A percentile compares a stretch with the other conserved stretches of the same genome.
phyloP scores from a whole-genome alignment of 2,797 vertebrate genomes.

The Phataginus tetradactyla region DNA sequence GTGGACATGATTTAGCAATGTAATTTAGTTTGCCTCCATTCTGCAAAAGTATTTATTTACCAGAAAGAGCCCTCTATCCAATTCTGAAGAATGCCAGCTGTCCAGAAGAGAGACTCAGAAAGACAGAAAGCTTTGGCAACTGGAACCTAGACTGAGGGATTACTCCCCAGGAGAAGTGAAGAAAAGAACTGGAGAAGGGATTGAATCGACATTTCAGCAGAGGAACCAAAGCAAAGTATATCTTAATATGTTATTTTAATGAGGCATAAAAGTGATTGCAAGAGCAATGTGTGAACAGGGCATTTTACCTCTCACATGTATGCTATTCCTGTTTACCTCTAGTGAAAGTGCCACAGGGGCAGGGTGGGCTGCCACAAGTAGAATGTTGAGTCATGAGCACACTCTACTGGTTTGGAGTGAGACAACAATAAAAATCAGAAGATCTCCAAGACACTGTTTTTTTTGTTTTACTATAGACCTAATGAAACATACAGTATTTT shows the following conservation, averaged over 20 bases:
- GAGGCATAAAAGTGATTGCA: neutral
- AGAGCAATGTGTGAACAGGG: neutral
- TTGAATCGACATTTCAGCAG: neutral
- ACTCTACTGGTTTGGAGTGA: constrained; percentile 52
- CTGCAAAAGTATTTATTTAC: constrained; percentile 35
- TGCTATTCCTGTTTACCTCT: constrained; percentile 54
- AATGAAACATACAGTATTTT: neutral
- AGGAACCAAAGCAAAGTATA: neutral
- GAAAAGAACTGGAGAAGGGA: neutral
- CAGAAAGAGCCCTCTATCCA: neutral
- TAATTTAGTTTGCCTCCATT: constrained; percentile 7
- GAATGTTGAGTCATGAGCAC: constrained; percentile 64
- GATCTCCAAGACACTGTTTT: neutral
- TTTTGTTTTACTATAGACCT: neutral
- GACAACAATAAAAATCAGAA: constrained; percentile 47
- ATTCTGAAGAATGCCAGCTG: constrained; percentile 48
- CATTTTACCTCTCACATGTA: neutral
- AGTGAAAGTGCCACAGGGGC: neutral
- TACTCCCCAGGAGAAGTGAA: neutral
- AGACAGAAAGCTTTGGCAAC: neutral
- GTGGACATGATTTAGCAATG: neutral
- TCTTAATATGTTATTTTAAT: constrained; percentile 41
- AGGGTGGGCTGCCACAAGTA: neutral
- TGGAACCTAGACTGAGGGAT: neutral
- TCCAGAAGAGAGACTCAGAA: neutral